These are phyloP conservation scores for Geococcyx californianus DNA, from an alignment of 2,113 vertebrate species.

Conservation along the genomic window DNA sequence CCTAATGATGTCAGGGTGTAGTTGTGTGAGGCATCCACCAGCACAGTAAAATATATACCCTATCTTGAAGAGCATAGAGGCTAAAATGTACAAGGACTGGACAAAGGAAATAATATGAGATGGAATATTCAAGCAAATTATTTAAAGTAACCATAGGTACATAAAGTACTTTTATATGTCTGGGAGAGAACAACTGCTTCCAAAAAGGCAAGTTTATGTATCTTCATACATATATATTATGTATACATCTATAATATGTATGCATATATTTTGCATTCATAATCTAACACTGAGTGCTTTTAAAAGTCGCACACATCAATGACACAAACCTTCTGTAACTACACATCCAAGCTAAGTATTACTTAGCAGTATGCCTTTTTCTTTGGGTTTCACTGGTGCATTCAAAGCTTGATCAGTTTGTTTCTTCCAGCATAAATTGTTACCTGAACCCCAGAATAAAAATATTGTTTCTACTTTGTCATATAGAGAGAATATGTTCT, in stretches of 20 bases:
- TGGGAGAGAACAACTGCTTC: background rate
- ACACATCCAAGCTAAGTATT: background rate
- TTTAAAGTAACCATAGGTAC: background rate
- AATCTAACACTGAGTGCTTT: background rate
- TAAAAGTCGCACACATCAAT: background rate
- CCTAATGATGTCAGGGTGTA: background rate
- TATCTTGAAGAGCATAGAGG: background rate
- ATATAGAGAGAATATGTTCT: conserved; percentile 26
- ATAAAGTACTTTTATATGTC: background rate
- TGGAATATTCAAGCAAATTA: background rate
- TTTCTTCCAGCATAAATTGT: conserved; percentile 54
- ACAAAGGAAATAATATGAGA: background rate
- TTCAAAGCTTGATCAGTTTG: conserved; percentile 23
- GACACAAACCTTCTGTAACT: background rate
- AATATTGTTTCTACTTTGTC: conserved; percentile 48
- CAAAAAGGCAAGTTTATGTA: background rate
- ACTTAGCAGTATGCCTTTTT: background rate
- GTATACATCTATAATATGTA: background rate
- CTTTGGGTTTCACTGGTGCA: background rate
- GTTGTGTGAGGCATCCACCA: background rate
- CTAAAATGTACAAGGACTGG: background rate
- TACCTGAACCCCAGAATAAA: conserved; percentile 54
- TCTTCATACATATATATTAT: background rate
- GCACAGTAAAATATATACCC: background rate
- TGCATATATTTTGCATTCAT: background rate